Base-by-base conservation (phyloP, 2,797 vertebrate species). In the Stomatorhinus walkeri region DNA sequence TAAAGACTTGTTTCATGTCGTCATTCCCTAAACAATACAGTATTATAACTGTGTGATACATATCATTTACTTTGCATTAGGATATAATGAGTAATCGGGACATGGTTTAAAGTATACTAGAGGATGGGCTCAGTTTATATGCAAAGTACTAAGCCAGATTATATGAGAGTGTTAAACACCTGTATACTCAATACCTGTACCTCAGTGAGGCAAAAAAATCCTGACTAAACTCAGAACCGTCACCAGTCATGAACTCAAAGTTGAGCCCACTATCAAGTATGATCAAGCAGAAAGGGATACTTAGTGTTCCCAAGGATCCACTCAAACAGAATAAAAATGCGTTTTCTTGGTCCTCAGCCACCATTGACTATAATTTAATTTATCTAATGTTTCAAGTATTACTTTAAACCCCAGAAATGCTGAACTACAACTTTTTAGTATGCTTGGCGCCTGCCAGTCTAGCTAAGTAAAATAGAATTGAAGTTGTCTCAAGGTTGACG, bases 331-430 rank as follows among this genome's bases (percentile, higher is more conserved):
- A 89, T 89, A 91, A 89, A 91, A 91, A 85, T 56, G 90, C 56
- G 46, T 85, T 61, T 90, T 83, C 90, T 51, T 89, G 92, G 92
- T 91, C 90, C 19, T 85, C 92, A 91, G 92, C 92, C 93, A 93
- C 91, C 91, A 91, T 51, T 91, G 91, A 91, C 90, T 92, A 92
- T 93, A 93, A 94, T 93, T 92, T 92, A 93, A 94, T 94, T 91
- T 90, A 88, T 94, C 92, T 94, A 94, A 94, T 93, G 94, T 94
- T 93, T 91, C 86, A 5, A 85, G 89, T 90, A 68, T 90, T 93
- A 91, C 79, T 93, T 92, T 94, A 91, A 93, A 92, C 93, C 92
- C 88, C 51, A 90, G 88, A 91, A 94, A 92, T 93, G 94, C 94
- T 94, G 93, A 93, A 91, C 92, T 91, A 90, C 90, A 93, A 89